A percentile compares a stretch with the other conserved stretches of the same genome.
phyloP scores from a whole-genome alignment of 2,797 vertebrate genomes.

The Siniperca scherzeri region DNA sequence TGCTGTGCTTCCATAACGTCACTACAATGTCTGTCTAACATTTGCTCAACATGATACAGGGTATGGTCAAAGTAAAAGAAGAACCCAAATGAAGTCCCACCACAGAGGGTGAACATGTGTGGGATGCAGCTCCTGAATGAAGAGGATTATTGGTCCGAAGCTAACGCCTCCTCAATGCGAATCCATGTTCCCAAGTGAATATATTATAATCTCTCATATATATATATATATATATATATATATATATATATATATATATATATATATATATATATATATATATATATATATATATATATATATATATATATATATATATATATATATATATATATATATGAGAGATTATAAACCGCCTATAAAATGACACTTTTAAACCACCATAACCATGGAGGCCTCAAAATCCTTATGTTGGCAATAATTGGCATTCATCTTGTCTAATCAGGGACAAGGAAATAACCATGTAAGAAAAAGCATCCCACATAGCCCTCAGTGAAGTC shows the following conservation, averaged over 20 bases:
- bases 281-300: too few species aligned
- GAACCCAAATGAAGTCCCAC: constrained; percentile 41
- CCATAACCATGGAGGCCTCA: neutral
- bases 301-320: too few species aligned
- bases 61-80: constrained; percentile 72
- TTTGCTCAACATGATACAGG: constrained; percentile 65
- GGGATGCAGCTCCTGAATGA: constrained; percentile 49
- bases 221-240: too few species aligned
- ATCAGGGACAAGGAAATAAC: constrained; percentile 9
- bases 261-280: too few species aligned
- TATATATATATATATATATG: constrained; percentile 3
- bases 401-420: constrained; percentile 15
- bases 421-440: constrained; percentile 24
- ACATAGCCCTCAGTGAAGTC: constrained; percentile 37
- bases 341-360: constrained; percentile 9
- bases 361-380: constrained; percentile 2
- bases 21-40: constrained; percentile 61
- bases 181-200: constrained; percentile 16
- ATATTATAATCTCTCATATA: too few species aligned
- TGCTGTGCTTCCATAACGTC: constrained; percentile 78
- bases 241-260: too few species aligned
- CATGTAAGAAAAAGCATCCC: constrained; percentile 39
- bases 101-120: constrained; percentile 43
- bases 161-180: constrained; percentile 24
- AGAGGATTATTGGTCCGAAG: constrained; percentile 28